These are phyloP conservation scores for Cettia cetti DNA, from an alignment of 2,113 vertebrate species.

Conservation along the genomic window DNA sequence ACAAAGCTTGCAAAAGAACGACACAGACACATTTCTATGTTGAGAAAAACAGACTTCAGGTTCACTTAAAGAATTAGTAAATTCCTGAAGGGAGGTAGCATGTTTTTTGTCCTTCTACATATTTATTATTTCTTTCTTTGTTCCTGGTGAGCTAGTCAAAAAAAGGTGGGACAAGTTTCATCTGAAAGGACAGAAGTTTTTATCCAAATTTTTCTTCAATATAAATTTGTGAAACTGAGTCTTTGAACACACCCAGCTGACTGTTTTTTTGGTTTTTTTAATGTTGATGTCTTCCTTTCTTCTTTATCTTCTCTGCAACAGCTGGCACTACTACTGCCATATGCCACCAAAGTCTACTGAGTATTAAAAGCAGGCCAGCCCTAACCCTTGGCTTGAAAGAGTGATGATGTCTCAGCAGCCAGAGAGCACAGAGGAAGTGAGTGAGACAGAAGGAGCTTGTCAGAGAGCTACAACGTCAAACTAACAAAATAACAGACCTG, in stretches of 20 bases:
- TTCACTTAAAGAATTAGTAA: not conserved
- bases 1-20: not conserved
- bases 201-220: not conserved
- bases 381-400: conserved; percentile 18
- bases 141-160: not conserved
- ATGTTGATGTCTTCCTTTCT: not conserved
- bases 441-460: conserved; percentile 38
- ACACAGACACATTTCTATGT: not conserved
- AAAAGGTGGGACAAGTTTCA: not conserved
- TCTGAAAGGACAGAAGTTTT: not conserved
- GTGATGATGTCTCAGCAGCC: not conserved
- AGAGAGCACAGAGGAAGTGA: not conserved
- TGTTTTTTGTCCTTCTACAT: not conserved
- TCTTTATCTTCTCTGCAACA: conserved; percentile 22
- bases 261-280: not conserved
- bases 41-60: not conserved
- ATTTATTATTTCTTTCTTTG: not conserved
- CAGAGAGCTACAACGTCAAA: not conserved
- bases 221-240: not conserved
- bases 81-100: not conserved
- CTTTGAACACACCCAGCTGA: not conserved
- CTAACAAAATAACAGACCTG: not conserved
- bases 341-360: conserved; percentile 19
- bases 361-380: conserved; percentile 18
- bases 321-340: conserved; percentile 29